Percentiles rank a stretch among this genome's conserved stretches.
These are phyloP conservation scores for Eira barbara DNA, from an alignment of 2,113 vertebrate genomes.

Conservation along the genomic window DNA sequence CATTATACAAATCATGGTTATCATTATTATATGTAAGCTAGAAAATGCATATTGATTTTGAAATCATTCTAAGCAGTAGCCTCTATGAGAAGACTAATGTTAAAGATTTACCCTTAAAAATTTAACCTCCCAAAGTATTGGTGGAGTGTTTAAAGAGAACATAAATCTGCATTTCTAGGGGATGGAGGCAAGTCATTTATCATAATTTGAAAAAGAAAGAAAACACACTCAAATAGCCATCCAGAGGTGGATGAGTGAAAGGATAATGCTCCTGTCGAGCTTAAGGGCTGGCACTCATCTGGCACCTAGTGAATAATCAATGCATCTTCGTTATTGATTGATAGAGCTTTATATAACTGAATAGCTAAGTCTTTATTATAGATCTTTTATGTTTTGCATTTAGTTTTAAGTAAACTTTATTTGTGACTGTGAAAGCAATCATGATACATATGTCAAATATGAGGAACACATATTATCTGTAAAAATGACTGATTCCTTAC, in stretches of 20 bases:
- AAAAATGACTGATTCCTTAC: neutral
- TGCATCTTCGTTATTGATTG: neutral
- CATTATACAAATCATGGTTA: neutral
- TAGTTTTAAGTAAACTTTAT: neutral
- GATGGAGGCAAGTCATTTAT: neutral
- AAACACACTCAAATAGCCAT: neutral
- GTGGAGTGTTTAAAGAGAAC: neutral
- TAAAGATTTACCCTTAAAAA: constrained; percentile 11
- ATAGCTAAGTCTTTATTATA: neutral
- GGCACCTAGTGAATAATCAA: neutral
- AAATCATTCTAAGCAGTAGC: neutral
- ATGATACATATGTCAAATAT: neutral
- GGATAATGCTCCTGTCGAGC: neutral
- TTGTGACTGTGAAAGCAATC: neutral
- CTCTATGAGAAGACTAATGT: neutral
- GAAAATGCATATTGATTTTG: constrained; percentile 11
- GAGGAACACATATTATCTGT: neutral
- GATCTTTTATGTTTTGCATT: constrained; percentile 30
- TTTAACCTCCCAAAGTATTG: neutral
- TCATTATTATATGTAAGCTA: neutral
- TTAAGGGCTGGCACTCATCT: neutral
- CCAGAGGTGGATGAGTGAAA: neutral
- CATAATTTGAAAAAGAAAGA: constrained; percentile 9
- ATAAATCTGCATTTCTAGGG: neutral
- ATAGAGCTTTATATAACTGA: neutral